These are phyloP conservation scores for Esox lucius DNA, from an alignment of 2,797 vertebrate species.

Conservation along the genomic window DNA sequence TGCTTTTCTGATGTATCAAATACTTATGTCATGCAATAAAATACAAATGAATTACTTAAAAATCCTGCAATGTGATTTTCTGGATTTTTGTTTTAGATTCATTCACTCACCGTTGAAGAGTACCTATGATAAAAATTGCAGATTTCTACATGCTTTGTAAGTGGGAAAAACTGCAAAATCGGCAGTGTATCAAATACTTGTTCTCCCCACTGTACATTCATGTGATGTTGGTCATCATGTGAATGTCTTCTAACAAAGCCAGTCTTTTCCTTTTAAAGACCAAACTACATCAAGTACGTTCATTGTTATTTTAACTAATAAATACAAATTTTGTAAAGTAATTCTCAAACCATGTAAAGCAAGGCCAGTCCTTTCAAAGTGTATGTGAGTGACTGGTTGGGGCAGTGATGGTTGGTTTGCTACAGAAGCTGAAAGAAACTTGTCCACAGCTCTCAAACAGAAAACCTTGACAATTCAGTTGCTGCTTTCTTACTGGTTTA, in stretches of 20 bases:
- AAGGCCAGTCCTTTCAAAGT: constrained; percentile 56
- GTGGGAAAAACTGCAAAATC: too few species aligned
- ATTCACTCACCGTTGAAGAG: too few species aligned
- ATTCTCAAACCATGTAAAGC: constrained; percentile 47
- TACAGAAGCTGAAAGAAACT: constrained; percentile 53
- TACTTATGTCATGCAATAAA: too few species aligned
- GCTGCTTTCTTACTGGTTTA: constrained; percentile 28
- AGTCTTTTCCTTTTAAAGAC: not conserved
- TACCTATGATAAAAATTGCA: too few species aligned
- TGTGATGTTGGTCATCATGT: not conserved
- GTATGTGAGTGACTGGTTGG: constrained; percentile 32
- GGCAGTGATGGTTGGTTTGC: not conserved
- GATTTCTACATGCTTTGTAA: too few species aligned
- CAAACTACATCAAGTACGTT: constrained; percentile 28
- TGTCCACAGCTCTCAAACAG: constrained; percentile 33
- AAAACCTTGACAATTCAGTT: constrained; percentile 65
- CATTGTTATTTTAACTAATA: constrained; percentile 39
- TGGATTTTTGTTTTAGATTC: too few species aligned
- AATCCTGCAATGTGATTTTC: too few species aligned
- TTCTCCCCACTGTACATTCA: too few species aligned
- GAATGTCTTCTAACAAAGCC: not conserved
- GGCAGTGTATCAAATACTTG: too few species aligned
- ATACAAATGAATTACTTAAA: too few species aligned
- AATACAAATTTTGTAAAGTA: constrained; percentile 42
- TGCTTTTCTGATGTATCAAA: too few species aligned